Evolutionary conservation across 2,888 invertebrate species (phyloP), one percentile per base, ranked within the genome.

Genomic region (Eupithecia pulchellata): DNA sequence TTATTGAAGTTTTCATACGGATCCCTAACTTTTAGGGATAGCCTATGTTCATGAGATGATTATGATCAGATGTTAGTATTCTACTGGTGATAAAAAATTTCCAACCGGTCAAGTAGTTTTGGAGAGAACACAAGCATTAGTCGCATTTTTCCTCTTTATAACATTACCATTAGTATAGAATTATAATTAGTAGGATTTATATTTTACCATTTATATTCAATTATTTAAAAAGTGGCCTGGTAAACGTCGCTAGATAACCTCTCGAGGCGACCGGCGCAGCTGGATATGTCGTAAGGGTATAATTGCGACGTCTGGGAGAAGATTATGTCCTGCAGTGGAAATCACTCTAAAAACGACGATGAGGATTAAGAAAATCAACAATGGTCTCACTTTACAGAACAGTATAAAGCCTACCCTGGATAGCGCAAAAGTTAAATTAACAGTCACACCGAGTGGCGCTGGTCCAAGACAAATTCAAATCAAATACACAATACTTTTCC

Each of bases 401-500:
- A 90, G 89, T 74, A 79, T 94, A 3, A 91, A 89, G 69, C 93
- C 93, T 14, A 91, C 91, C 1, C 4, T 61, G 0, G 86, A 83
- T 11, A 81, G 88, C 72, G 91, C 91, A 69, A 82, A 86, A 64
- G 85, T 93, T 2, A 86, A 78, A 27, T 75, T 93, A 69, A 87
- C 84, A 1, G 88, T 90, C 4, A 89, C 86, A 1, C 90, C 94
- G 0, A 80, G 86, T 9, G 91, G 93, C 0, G 89, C 92, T 2
- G 94, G 94, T 0, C 83, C 93, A 1, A 83, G 93, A 30, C 87
- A 90, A 74, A 79, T 94, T 9, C 79, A 84, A 60, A 81, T 94
- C 32, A 90, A 86, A 63, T 93, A 91, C 71, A 89, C 88, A 0
- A 88, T 93, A 1, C 77, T 94, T 4, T 93, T 82, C 73, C 88